Evolutionary conservation across 2,113 vertebrate species (phyloP), one percentile per base, ranked within the genome.

Genomic region (Muntiacus muntjak): DNA sequence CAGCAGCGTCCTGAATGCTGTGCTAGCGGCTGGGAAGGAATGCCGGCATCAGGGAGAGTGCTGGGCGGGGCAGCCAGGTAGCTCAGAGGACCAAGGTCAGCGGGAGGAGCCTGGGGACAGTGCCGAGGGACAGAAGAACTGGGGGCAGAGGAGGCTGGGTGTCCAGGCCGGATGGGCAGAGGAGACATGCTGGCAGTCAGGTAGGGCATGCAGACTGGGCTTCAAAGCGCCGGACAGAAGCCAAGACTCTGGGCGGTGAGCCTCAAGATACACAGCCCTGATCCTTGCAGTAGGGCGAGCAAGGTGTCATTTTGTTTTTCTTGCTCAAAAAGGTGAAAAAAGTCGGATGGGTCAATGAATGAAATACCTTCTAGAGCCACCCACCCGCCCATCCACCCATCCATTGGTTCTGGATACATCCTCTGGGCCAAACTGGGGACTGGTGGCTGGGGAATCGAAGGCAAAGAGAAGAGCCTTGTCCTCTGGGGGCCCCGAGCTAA

Each of bases 271-370:
- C 11, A 7, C 3, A 17, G n/a, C n/a, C 64, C 40, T 45, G 82
- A n/a, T 25, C 45, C 62, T 17, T 57, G 50, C 13, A 40, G 57
- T 3, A 11, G 64, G n/a, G 3, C 6, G 1, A 43, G 64, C 7
- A 54, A 82, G n/a, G 43, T 10, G 11, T 26, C 79, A 11, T 36
- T 79, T 67, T 25, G 13, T 26, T 57, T 52, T 15, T 55, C 83
- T 82, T 81, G 64, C 76, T 93, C 89, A 79, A 40, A 81, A 76
- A 94, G 43, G 58, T 55, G 52, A 19, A 79, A 25, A 30, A 23
- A 60, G 64, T 28, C 23, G 15, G 43, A 36, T 4, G 74, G 28
- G 19, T n/a, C 15, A 91, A 21, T 16, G 76, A 85, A 60, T 0
- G 28, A 52, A 33, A n/a, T 28, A 47, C 43, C 89, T 40, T 19